Evolutionary conservation across 2,113 vertebrate genomes (phyloP).

Genomic region (zebrafish (Danio rerio)): GRCz12tu NC_133188.1:23127501-23128000

Average conservation of each 20-base stretch:
- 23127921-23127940: conserved; percentile 14
- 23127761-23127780: conserved; percentile 92
- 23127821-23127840: conserved; percentile 90
- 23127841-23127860: conserved; percentile 88
- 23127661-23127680: background rate
- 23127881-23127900: conserved; percentile 75
- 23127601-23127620: background rate
- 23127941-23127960: background rate
- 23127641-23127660: conserved; percentile 19
- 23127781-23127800: conserved; percentile 90
- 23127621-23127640: background rate
- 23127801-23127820: conserved; percentile 83
- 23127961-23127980: background rate
- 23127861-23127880: conserved; percentile 85
- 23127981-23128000: background rate
- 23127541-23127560: background rate
- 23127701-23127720: conserved; percentile 84
- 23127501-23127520: background rate
- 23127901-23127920: conserved; percentile 80
- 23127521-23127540: background rate
- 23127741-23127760: conserved; percentile 89
- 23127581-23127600: background rate
- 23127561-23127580: background rate
- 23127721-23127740: conserved; percentile 96
- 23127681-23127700: background rate